Conservation (phyloP, 1,140 invertebrate genomes). For the Meloidogyne exigua region DNA sequence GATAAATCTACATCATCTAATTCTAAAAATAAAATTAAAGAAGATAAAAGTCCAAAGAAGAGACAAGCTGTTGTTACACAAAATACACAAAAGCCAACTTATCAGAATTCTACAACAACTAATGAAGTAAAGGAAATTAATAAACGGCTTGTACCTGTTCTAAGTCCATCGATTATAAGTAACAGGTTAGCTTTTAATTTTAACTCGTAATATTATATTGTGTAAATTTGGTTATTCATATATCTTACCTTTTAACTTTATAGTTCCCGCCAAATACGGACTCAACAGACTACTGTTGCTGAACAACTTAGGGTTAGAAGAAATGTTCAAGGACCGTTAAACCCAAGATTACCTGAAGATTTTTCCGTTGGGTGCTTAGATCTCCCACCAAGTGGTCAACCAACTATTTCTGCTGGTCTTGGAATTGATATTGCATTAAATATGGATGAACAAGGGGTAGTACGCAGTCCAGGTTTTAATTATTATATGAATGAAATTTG, state of each 20-base stretch:
- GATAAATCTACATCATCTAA: neutral
- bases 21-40: too few relatives aligned
- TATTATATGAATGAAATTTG: too few relatives aligned
- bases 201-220: too few relatives aligned
- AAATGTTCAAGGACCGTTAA: neutral
- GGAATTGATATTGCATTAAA: neutral
- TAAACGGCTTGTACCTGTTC: neutral
- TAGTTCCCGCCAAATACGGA: neutral
- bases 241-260: neutral
- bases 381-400: neutral
- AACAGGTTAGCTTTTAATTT: too few relatives aligned
- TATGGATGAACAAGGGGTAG: neutral
- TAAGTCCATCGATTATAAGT: neutral
- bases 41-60: neutral
- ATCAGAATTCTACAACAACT: neutral
- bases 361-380: neutral
- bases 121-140: neutral
- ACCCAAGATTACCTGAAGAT: neutral
- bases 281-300: neutral
- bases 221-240: too few relatives aligned
- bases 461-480: too few relatives aligned
- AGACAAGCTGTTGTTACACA: neutral
- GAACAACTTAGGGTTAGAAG: neutral
- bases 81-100: neutral
- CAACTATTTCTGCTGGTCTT: neutral